Evolutionary conservation across 2,888 invertebrate species (phyloP), one percentile per base, ranked within the genome.

Genomic region (Muschampia plurimacula): DNA sequence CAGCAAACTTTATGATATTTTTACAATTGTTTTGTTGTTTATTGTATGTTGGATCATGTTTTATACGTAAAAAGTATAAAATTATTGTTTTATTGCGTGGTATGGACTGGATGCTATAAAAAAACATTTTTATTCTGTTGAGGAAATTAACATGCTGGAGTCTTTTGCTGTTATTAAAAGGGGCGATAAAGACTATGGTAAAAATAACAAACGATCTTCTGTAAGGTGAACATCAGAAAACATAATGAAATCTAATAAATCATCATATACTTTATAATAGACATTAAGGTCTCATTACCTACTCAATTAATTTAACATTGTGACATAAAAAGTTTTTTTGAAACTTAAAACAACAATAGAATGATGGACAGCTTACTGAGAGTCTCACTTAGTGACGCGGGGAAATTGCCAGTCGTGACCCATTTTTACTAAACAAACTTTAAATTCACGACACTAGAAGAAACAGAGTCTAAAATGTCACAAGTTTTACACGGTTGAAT

Each of bases 371-470:
- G 70, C 12, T 57, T 59, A 59, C 59, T 70, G 44, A 70, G 64
- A 55, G 70, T 55, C 46, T 65, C 70, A 59, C 70, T 65, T 36
- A 70, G 59, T 59, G 70, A 65, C 70, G 65, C 70, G 65, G 64
- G 60, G 57, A 70, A 49, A 64, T 64, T 70, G 57, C n/a, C 65
- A 70, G 70, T 70, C 70, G 70, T 70, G 70, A 70, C 70, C 70
- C 65, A 70, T 70, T 70, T 70, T 70, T 70, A 70, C 65, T 70
- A 65, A 70, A 70, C 70, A 65, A 70, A 70, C 65, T 65, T 70
- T 65, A 64, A 70, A 70, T 65, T 70, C 22, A n/a, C 36, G 57
- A 46, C 70, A 57, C 69, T 55, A 64, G 64, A 63, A 64, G 10
- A 64, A 70, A 70, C 32, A 32, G 44, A 64, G 64, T 22, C 52